Evolutionary conservation across 2,797 vertebrate species (phyloP).

Genomic region (Coreius guichenoti): DNA sequence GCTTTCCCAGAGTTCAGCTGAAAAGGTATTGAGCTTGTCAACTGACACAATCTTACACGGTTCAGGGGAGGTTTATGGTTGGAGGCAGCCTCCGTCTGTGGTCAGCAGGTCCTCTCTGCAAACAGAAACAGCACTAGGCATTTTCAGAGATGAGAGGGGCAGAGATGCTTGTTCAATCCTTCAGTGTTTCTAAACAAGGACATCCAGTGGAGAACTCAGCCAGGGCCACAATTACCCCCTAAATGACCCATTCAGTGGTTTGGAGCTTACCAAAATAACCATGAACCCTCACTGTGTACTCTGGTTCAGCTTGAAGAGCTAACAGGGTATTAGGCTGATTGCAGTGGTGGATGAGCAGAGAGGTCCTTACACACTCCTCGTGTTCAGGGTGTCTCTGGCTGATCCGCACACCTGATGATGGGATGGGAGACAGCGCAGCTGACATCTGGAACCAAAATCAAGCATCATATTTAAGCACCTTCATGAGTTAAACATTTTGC

Average conservation of each 20-base stretch:
- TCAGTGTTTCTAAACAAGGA: slow-evolving; percentile 44
- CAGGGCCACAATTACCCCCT: slow-evolving; percentile 45
- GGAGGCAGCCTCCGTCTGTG: slow-evolving; percentile 33
- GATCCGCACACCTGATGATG: slow-evolving; percentile 4
- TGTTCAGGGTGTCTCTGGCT: slow-evolving; percentile 50
- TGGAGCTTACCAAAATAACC: slow-evolving; percentile 43
- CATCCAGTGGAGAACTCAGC: slow-evolving; percentile 41
- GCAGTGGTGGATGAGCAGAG: slow-evolving; percentile 41
- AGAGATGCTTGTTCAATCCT: slow-evolving; percentile 45
- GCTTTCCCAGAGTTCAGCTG: slow-evolving; percentile 57
- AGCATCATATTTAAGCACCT: not conserved
- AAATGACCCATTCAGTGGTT: slow-evolving; percentile 43
- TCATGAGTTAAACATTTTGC: not conserved
- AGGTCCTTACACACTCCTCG: slow-evolving; percentile 54
- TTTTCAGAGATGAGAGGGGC: slow-evolving; percentile 44
- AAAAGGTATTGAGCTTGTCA: slow-evolving; percentile 67
- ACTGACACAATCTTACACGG: slow-evolving; percentile 66
- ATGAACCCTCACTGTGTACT: slow-evolving; percentile 44
- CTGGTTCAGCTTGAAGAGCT: slow-evolving; percentile 50
- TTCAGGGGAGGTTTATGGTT: slow-evolving; percentile 53
- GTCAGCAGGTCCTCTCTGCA: slow-evolving; percentile 49
- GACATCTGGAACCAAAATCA: not conserved
- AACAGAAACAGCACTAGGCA: slow-evolving; percentile 43
- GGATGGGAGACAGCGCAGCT: not conserved
- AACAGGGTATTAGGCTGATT: slow-evolving; percentile 50